phyloP scores from a whole-genome alignment of 2,113 vertebrate genomes.

The Dipodomys ordii region DNA sequence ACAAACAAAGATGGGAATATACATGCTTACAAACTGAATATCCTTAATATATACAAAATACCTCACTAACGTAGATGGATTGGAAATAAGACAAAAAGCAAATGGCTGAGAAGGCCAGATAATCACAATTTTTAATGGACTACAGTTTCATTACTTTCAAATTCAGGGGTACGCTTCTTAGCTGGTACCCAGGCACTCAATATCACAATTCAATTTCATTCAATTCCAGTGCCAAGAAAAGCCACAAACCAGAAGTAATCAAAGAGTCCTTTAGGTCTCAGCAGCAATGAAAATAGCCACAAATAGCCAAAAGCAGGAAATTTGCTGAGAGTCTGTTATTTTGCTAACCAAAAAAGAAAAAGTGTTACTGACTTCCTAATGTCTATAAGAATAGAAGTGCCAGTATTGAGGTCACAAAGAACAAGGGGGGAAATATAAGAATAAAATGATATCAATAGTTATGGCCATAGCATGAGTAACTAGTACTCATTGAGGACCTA shows the following conservation, averaged over 20 bases:
- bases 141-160: neutral
- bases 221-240: slow-evolving; percentile 54
- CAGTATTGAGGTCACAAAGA: neutral
- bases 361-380: neutral
- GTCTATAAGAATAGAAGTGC: neutral
- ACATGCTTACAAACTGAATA: neutral
- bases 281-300: slow-evolving; percentile 19
- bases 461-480: neutral
- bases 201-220: slow-evolving; percentile 5
- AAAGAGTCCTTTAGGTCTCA: slow-evolving; percentile 22
- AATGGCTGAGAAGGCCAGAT: neutral
- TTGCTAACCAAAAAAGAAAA: neutral
- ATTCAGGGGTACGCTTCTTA: neutral
- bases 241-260: slow-evolving; percentile 38
- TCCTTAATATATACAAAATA: neutral
- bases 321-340: slow-evolving; percentile 15
- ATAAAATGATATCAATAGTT: neutral
- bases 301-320: slow-evolving; percentile 38
- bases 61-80: neutral
- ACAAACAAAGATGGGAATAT: neutral
- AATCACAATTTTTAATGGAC: neutral
- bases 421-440: neutral
- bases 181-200: neutral
- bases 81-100: neutral
- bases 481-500: neutral